These are phyloP conservation scores for Palaemon carinicauda DNA, from an alignment of 1,140 invertebrate species.

Conservation along the genomic window DNA sequence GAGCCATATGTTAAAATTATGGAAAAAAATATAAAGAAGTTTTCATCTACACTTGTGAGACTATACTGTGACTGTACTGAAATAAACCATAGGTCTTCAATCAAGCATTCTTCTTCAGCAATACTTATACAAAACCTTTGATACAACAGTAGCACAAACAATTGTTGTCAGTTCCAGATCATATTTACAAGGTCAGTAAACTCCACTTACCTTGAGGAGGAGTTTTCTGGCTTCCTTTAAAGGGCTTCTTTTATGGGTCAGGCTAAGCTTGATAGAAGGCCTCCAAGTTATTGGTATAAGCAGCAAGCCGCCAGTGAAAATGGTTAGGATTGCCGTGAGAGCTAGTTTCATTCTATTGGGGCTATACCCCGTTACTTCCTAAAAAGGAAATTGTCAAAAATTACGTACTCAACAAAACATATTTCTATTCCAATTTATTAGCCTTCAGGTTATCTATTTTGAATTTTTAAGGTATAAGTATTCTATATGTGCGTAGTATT, in stretches of 20 bases:
- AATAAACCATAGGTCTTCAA: too few species aligned
- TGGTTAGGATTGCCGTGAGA: slow-evolving; percentile 41
- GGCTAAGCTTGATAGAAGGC: slow-evolving; percentile 52
- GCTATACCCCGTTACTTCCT: slow-evolving; percentile 56
- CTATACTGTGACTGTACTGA: too few species aligned
- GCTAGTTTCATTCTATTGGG: slow-evolving; percentile 23
- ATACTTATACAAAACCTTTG: neutral
- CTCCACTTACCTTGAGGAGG: slow-evolving; percentile 26
- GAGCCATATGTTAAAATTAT: too few species aligned
- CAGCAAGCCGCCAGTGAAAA: slow-evolving; percentile 58
- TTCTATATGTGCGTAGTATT: too few species aligned
- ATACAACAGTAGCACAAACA: neutral
- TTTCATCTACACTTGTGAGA: too few species aligned
- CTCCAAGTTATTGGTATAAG: slow-evolving; percentile 59
- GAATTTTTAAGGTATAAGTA: too few species aligned
- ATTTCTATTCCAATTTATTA: too few species aligned
- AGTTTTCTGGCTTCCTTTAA: slow-evolving; percentile 28
- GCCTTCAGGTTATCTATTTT: too few species aligned
- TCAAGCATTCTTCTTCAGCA: too few species aligned
- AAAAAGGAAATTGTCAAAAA: neutral
- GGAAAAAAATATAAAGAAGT: too few species aligned
- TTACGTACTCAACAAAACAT: neutral
- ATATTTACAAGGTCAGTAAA: neutral
- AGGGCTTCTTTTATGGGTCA: slow-evolving; percentile 45
- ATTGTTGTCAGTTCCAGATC: too few species aligned